These are phyloP conservation scores for Hydrophis major DNA, from an alignment of 2,797 vertebrate species.

Conservation along the genomic window DNA sequence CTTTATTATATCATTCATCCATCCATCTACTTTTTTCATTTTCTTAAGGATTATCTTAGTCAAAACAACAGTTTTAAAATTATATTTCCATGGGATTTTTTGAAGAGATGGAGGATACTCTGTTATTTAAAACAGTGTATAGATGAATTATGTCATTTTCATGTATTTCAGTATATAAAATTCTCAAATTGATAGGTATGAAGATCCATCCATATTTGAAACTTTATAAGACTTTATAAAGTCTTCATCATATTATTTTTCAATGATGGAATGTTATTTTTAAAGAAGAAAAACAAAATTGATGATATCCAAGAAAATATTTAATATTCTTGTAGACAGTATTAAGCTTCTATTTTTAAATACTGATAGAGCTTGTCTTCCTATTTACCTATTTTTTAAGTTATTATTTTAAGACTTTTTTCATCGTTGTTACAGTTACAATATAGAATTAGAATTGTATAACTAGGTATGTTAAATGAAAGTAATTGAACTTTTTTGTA, in stretches of 20 bases:
- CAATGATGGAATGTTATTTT: background rate
- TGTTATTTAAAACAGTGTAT: background rate
- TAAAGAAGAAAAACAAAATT: background rate
- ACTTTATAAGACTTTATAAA: background rate
- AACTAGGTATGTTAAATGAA: conserved; percentile 25
- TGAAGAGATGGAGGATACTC: background rate
- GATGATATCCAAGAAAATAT: background rate
- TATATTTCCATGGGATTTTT: background rate
- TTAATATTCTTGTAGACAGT: background rate
- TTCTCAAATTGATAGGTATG: background rate
- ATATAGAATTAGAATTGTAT: conserved; percentile 19
- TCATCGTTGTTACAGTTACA: conserved; percentile 5
- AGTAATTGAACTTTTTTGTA: conserved; percentile 63
- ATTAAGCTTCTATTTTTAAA: background rate
- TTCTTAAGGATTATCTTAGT: background rate
- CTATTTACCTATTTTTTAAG: background rate
- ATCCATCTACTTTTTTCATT: background rate
- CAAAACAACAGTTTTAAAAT: background rate
- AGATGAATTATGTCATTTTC: background rate
- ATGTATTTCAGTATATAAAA: background rate
- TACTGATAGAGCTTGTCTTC: background rate
- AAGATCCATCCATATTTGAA: background rate
- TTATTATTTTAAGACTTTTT: background rate
- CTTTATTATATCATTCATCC: background rate
- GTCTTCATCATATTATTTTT: background rate